Base-by-base conservation (phyloP, 2,113 vertebrate species). In the Pseudopodoces humilis region DNA sequence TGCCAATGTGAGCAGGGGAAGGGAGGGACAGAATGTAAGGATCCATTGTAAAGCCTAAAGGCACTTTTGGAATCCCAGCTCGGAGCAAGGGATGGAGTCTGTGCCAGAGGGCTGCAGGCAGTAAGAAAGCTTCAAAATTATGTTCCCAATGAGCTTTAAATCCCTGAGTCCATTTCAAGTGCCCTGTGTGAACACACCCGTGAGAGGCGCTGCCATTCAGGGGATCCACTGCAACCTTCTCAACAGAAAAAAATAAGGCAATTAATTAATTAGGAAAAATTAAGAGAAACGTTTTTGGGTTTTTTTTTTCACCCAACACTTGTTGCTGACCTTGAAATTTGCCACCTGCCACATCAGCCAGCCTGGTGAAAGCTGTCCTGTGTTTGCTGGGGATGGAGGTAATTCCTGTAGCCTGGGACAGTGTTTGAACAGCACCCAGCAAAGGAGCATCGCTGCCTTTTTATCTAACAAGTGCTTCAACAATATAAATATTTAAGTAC, bases 401-500 rank as follows among this genome's bases (percentile, higher is more conserved):
- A 4, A 24, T 39, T 74, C 46, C 82, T 67, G n/a, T 4, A 17
- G 37, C 20, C 43, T 8, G 39, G 84, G 60, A 11, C 13, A 10
- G 39, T 18, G 68, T 77, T 65, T 52, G 83, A 63, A 20, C 72
- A 84, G 62, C 76, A 28, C 50, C 82, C 13, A 5, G 33, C 58
- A 53, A 49, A 15, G 14, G 46, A 82, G 49, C 71, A 43, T 12
- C 31, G 21, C 2, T 0, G 83, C 60, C 49, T 47, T 70, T 76
- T 65, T 62, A 56, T 39, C 72, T 78, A 27, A 35, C 44, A 15
- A 86, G 37, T 25, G 31, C 88, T 90, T 37, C 92, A 35, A 37
- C 92, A 94, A 90, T 94, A 96, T 94, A 95, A 96, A 96, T 94
- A 95, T 95, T 95, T 90, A 94, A 96, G 88, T 76, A 93, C 81